These are phyloP conservation scores for Rhodinocichla rosea DNA, from an alignment of 2,113 vertebrate genomes.

Conservation along the genomic window DNA sequence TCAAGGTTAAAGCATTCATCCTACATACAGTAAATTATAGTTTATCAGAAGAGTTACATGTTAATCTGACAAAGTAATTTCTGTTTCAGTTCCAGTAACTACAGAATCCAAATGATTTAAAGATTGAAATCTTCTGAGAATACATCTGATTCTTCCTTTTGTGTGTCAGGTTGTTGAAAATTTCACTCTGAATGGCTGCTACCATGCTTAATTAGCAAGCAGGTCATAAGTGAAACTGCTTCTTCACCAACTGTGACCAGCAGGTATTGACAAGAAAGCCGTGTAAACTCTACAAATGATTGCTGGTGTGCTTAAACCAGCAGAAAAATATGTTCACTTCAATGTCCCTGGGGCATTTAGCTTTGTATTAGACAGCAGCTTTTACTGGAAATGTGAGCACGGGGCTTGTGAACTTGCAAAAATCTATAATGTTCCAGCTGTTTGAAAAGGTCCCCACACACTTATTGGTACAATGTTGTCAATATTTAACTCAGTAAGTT, in stretches of 20 bases:
- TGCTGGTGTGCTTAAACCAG: constrained; percentile 45
- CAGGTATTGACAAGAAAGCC: constrained; percentile 62
- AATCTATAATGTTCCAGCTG: constrained; percentile 37
- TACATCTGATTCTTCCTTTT: background rate
- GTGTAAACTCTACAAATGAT: constrained; percentile 43
- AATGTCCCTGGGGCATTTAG: background rate
- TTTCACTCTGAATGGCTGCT: background rate
- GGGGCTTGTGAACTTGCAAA: constrained; percentile 24
- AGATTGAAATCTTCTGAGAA: background rate
- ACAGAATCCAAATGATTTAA: background rate
- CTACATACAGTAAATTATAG: background rate
- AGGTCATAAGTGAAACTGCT: constrained; percentile 72
- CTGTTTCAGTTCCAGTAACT: background rate
- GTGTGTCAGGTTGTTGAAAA: constrained; percentile 3
- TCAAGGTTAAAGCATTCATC: background rate
- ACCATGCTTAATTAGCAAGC: constrained; percentile 51
- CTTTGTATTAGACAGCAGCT: constrained; percentile 45
- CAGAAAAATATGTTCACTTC: constrained; percentile 35
- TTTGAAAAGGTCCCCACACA: background rate
- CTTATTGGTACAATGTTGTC: background rate
- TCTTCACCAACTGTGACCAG: constrained; percentile 73
- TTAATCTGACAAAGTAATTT: background rate
- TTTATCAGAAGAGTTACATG: constrained; percentile 25
- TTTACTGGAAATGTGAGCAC: constrained; percentile 13
- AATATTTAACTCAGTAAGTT: background rate